Evolutionary conservation across 2,113 vertebrate species (phyloP), one percentile per base, ranked within the genome.

Genomic region (Myotis yumanensis): DNA sequence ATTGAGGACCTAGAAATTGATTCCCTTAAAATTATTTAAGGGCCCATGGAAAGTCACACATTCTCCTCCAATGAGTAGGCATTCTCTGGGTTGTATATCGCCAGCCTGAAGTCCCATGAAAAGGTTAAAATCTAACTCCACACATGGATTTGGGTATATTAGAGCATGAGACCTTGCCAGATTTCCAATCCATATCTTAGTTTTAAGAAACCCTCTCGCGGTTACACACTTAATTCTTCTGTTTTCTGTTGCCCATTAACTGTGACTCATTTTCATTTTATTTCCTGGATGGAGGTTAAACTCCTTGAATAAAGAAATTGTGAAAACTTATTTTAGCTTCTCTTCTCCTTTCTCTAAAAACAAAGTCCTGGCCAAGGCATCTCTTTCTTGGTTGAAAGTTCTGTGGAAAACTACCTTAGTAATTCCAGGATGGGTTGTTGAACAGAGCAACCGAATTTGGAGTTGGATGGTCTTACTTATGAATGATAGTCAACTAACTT

Each of bases 1-100:
- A 89, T n/a, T 76, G 25, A 93, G 40, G 32, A 88, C 62, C 22
- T 81, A 84, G 52, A 94, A 89, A 84, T 69, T 28, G 43, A 64
- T 46, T 69, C 62, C 48, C 46, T 79, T 75, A 48, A 87, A 93
- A 37, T 86, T 71, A 86, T 72, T 32, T n/a, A 95, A 1, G 57
- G 9, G 9, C 46, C 18, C 72, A 25, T 30, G 76, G 62, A 84
- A 77, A 84, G 37, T 89, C 87, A 73, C 32, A 30, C 40, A n/a
- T 72, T 80, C 35, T 80, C 16, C 22, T 57, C 23, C 37, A 59
- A 32, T 14, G 28, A 17, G 16, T n/a, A n/a, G 62, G 12, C 25
- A 28, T 66, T 77, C 35, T 25, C 14, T 77, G 73, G 14, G 11
- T 35, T 62, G 20, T 62, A 89, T 22, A 48, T 7, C 0, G 6